phyloP scores from a whole-genome alignment of 2,888 invertebrate species.

The Papilio gigon region DNA sequence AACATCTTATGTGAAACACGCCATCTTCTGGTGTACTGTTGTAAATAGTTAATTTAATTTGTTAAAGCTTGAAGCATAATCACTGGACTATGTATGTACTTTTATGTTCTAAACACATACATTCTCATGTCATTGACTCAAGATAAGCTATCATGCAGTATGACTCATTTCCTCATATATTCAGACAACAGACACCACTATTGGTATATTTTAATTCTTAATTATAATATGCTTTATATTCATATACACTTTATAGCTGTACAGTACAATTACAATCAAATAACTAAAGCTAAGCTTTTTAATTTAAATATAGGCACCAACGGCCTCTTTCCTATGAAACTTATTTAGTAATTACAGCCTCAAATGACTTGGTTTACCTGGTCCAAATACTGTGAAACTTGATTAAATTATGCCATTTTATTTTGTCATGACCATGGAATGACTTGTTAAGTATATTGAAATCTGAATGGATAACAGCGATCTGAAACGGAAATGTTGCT shows the following conservation, averaged over 20 bases:
- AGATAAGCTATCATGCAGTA: constrained; percentile 33
- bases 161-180: constrained; percentile 36
- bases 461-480: background rate
- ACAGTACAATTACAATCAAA: too few species aligned
- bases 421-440: background rate
- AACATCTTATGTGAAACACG: too few species aligned
- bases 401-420: background rate
- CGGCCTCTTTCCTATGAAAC: too few species aligned
- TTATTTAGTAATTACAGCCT: background rate
- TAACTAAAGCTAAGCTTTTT: too few species aligned
- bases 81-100: background rate
- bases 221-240: background rate
- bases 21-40: too few species aligned
- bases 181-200: background rate
- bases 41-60: too few species aligned
- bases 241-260: background rate
- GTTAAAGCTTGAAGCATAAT: too few species aligned
- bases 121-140: constrained; percentile 35
- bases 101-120: background rate
- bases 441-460: background rate
- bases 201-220: background rate
- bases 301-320: too few species aligned
- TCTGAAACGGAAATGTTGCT: constrained; percentile 6
- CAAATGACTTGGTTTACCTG: background rate
- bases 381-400: background rate